These are phyloP conservation scores for Diabrotica balteata DNA, from an alignment of 2,888 invertebrate species.

Conservation along the genomic window DNA sequence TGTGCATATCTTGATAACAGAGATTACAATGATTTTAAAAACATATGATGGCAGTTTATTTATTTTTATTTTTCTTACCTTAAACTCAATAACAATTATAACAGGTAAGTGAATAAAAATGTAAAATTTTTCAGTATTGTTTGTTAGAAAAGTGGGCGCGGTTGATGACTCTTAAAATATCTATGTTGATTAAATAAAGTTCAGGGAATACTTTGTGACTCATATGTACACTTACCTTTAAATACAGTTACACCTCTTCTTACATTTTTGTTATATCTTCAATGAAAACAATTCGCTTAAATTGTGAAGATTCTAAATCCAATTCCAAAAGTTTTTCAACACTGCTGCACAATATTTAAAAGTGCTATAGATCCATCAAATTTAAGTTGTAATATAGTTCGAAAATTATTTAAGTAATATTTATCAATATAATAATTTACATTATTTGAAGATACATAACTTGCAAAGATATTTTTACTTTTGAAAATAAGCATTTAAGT, in stretches of 20 bases:
- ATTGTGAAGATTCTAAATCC: too few species aligned
- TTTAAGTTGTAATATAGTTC: too few species aligned
- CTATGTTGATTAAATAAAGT: slow-evolving; percentile 3
- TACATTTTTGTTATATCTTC: too few species aligned
- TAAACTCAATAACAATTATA: slow-evolving; percentile 7
- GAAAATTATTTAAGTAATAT: too few species aligned
- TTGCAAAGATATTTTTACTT: too few species aligned
- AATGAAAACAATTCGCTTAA: too few species aligned
- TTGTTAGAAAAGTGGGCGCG: slow-evolving; percentile 17
- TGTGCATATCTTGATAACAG: slow-evolving; percentile 12
- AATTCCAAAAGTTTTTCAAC: too few species aligned
- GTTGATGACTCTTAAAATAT: slow-evolving; percentile 22
- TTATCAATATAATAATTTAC: too few species aligned
- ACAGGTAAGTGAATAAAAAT: slow-evolving; percentile 11
- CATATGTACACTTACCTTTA: neutral
- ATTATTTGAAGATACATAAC: too few species aligned
- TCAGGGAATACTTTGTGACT: neutral
- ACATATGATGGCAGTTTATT: slow-evolving; percentile 5
- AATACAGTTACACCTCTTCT: neutral
- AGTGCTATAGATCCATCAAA: too few species aligned
- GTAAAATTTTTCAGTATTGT: neutral
- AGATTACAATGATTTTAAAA: slow-evolving; percentile 17
- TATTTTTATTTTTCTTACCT: slow-evolving; percentile 15
- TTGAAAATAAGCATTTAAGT: too few species aligned
- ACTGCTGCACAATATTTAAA: too few species aligned